phyloP scores from a whole-genome alignment of 2,797 vertebrate species.

The Alauda arvensis region DNA sequence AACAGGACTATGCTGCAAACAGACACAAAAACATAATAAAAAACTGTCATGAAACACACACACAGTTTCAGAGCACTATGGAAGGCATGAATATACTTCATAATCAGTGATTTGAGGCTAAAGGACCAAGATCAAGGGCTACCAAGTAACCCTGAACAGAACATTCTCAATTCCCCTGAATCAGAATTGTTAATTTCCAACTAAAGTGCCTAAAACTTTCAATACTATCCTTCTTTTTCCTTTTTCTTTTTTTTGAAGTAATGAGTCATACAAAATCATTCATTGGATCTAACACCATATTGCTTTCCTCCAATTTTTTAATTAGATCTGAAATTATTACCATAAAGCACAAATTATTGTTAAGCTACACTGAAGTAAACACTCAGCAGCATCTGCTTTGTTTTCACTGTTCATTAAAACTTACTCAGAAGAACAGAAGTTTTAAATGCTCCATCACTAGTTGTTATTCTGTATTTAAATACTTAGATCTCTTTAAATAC shows the following conservation, averaged over 20 bases:
- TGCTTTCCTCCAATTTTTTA: conserved; percentile 42
- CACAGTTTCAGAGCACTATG: background rate
- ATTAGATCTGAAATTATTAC: conserved; percentile 54
- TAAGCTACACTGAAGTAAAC: conserved; percentile 50
- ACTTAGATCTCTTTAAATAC: conserved; percentile 5
- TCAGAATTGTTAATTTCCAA: conserved; percentile 21
- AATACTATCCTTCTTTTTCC: background rate
- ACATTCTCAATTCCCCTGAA: background rate
- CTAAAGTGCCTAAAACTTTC: conserved; percentile 18
- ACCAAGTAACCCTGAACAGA: background rate
- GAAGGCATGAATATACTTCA: background rate
- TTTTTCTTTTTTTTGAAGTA: background rate
- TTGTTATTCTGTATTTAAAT: conserved; percentile 7
- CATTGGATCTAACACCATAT: background rate
- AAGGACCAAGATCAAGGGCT: background rate
- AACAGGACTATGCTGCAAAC: background rate
- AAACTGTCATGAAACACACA: background rate
- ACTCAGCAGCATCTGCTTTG: conserved; percentile 50
- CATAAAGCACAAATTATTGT: conserved; percentile 36
- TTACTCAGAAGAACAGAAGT: conserved; percentile 18
- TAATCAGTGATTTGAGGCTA: background rate
- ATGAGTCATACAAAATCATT: background rate
- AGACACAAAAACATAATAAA: background rate
- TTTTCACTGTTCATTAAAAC: conserved; percentile 30
- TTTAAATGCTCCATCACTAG: conserved; percentile 13